Evolutionary conservation across 2,888 invertebrate species (phyloP).

Genomic region (Lepas anatifera): DNA sequence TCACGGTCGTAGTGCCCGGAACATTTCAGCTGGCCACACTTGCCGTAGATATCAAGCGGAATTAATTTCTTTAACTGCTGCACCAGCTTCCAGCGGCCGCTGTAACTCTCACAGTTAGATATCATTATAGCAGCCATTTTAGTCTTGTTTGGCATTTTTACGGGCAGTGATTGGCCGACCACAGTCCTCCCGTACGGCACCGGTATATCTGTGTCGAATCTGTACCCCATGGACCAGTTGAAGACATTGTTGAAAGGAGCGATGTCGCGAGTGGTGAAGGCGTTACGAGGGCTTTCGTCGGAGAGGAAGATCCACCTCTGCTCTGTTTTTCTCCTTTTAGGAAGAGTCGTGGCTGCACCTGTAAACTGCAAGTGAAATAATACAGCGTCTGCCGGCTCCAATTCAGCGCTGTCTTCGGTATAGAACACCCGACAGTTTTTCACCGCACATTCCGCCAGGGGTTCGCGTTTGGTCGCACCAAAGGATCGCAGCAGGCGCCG

Average conservation of each 20-base stretch:
- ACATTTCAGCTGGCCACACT: conserved; percentile 32
- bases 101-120: conserved; percentile 31
- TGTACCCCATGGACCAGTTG: conserved; percentile 40
- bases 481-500: conserved; percentile 44
- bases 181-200: conserved; percentile 34
- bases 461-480: conserved; percentile 37
- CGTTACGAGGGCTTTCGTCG: conserved; percentile 52
- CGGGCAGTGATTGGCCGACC: not conserved
- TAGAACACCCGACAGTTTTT: conserved; percentile 49
- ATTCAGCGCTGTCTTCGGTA: conserved; percentile 32
- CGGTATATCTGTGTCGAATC: conserved; percentile 37
- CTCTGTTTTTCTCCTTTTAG: conserved; percentile 35
- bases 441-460: conserved; percentile 47
- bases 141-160: conserved; percentile 19
- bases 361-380: conserved; percentile 46
- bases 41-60: conserved; percentile 31
- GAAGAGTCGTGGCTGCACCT: conserved; percentile 41
- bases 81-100: conserved; percentile 30
- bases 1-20: conserved; percentile 46
- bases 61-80: conserved; percentile 30
- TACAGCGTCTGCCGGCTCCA: conserved; percentile 49
- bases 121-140: conserved; percentile 27
- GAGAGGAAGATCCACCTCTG: conserved; percentile 59
- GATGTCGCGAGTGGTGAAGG: conserved; percentile 40
- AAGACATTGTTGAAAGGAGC: conserved; percentile 46